Evolutionary conservation across 2,113 vertebrate genomes (phyloP).

Genomic region (Nibea coibor): DNA sequence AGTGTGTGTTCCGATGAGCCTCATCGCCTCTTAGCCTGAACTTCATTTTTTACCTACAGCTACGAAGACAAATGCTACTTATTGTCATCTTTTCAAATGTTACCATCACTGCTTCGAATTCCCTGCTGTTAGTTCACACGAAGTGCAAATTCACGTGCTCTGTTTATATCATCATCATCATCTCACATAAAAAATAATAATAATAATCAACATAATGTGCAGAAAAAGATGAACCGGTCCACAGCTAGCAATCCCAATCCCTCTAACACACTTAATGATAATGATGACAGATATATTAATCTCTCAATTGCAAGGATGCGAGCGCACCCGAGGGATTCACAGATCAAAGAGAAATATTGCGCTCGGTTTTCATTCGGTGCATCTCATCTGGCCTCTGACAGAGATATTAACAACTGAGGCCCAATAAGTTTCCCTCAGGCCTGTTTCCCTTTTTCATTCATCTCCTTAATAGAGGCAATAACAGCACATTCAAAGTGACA

Average conservation of each 20-base stretch:
- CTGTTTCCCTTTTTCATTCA: constrained; percentile 54
- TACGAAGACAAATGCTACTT: constrained; percentile 18
- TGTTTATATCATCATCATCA: constrained; percentile 24
- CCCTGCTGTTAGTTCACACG: not conserved
- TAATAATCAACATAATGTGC: constrained; percentile 13
- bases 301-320: constrained; percentile 10
- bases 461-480: constrained; percentile 64
- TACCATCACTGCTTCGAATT: constrained; percentile 17
- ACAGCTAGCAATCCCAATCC: constrained; percentile 7
- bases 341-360: constrained; percentile 55
- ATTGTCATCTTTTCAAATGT: constrained; percentile 40
- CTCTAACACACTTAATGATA: constrained; percentile 37
- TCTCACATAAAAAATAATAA: not conserved
- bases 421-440: constrained; percentile 55
- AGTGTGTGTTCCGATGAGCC: constrained; percentile 31
- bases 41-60: constrained; percentile 46
- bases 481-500: constrained; percentile 26
- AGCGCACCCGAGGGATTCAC: constrained; percentile 29
- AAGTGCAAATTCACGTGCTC: not conserved
- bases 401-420: constrained; percentile 49
- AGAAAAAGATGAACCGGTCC: constrained; percentile 36
- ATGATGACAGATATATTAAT: constrained; percentile 51
- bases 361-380: constrained; percentile 39
- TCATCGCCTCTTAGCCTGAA: constrained; percentile 28
- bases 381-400: constrained; percentile 55